Evolutionary conservation across 2,113 vertebrate genomes (phyloP).

Genomic region (Nothobranchius kuhntae): DNA sequence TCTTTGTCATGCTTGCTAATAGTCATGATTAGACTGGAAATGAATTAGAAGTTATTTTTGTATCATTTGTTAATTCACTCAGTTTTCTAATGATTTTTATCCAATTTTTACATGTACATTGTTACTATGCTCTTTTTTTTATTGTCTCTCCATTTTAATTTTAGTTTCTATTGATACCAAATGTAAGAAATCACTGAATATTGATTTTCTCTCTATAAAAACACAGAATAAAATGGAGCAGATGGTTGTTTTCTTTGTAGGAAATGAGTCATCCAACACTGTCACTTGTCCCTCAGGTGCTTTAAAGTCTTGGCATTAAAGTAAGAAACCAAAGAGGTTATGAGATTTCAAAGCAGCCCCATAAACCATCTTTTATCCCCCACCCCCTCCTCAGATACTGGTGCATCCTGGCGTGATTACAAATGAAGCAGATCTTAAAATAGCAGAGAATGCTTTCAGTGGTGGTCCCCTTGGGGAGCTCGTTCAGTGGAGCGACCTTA

Average conservation of each 20-base stretch:
- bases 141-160: too few species aligned
- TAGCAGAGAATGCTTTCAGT: slow-evolving; percentile 84
- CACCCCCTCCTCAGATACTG: too few species aligned
- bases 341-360: neutral
- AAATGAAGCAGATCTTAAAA: slow-evolving; percentile 85
- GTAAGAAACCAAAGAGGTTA: neutral
- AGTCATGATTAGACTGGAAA: too few species aligned
- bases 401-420: slow-evolving; percentile 85
- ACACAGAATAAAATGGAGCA: neutral
- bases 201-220: neutral
- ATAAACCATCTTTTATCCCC: too few species aligned
- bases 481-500: slow-evolving; percentile 92
- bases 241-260: neutral
- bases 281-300: neutral
- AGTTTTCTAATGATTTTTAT: too few species aligned
- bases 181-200: neutral
- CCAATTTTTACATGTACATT: too few species aligned
- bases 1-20: too few species aligned
- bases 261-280: neutral
- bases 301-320: too few species aligned
- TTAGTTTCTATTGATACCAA: too few species aligned
- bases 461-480: slow-evolving; percentile 89
- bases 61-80: too few species aligned
- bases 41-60: too few species aligned
- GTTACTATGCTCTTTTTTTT: too few species aligned